These are phyloP conservation scores for Scomber japonicus DNA, from an alignment of 2,113 vertebrate genomes.

Conservation along the genomic window DNA sequence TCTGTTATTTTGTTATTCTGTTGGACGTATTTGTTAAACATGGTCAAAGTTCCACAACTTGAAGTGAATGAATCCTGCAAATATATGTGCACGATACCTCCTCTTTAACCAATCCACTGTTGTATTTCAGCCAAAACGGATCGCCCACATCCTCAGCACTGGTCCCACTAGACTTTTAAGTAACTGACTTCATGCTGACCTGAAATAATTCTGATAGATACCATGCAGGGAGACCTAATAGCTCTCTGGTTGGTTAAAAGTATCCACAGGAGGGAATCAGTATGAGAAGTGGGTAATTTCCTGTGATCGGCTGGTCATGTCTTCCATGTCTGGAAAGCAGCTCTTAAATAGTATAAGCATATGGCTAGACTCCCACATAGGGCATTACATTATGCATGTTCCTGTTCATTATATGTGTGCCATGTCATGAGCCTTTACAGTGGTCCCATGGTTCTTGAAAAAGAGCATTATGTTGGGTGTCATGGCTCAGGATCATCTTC, in stretches of 20 bases:
- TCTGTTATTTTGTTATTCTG: too few relatives aligned
- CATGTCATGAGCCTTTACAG: constrained; percentile 21
- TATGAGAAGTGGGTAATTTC: not conserved
- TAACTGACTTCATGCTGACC: not conserved
- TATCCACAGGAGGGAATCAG: not conserved
- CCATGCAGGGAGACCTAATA: not conserved
- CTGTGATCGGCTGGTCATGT: constrained; percentile 14
- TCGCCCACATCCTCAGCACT: not conserved
- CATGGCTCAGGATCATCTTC: not conserved
- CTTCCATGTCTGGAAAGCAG: constrained; percentile 6
- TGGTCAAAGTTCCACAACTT: too few relatives aligned
- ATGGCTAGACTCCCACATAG: constrained; percentile 23
- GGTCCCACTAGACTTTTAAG: not conserved
- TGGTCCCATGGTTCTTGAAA: constrained; percentile 15
- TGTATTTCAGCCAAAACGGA: too few relatives aligned
- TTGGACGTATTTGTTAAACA: too few relatives aligned
- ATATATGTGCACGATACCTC: too few relatives aligned
- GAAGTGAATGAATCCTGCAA: too few relatives aligned
- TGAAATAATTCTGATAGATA: constrained; percentile 10
- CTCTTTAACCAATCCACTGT: not conserved
- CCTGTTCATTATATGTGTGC: constrained; percentile 33
- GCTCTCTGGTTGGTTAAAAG: not conserved
- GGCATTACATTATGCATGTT: constrained; percentile 40
- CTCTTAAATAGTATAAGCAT: constrained; percentile 43
- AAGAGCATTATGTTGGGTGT: not conserved